Evolutionary conservation across 2,888 invertebrate species (phyloP).

Genomic region (Smittia aterrima): DNA sequence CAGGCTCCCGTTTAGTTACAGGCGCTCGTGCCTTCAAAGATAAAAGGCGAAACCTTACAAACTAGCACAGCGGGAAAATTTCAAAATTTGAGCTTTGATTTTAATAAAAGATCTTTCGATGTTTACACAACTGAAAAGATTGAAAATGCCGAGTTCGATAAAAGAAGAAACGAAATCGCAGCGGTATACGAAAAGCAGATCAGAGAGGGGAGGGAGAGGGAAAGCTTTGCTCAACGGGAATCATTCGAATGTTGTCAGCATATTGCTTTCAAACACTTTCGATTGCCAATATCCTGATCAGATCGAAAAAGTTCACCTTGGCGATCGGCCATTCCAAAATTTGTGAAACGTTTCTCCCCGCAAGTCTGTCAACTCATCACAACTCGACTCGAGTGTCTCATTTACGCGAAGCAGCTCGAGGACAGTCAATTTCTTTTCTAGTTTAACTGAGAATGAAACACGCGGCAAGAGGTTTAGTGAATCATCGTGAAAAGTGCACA

Average conservation of each 20-base stretch:
- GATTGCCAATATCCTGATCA: background rate
- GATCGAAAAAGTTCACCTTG: background rate
- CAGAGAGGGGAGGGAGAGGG: no score
- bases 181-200: conserved; percentile 19
- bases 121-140: conserved; percentile 15
- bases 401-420: no score
- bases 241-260: conserved; percentile 1
- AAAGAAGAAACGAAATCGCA: background rate
- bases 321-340: background rate
- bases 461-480: conserved; percentile 1
- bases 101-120: background rate
- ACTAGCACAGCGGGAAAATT: background rate
- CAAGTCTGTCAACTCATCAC: background rate
- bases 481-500: conserved; percentile 36
- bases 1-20: no score
- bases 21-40: no score
- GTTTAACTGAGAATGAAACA: background rate
- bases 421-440: background rate
- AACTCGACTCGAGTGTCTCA: no score
- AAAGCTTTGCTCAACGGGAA: background rate
- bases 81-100: background rate
- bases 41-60: background rate
- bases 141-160: conserved; percentile 11
- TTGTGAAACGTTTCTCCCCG: background rate
- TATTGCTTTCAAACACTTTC: background rate